Evolutionary conservation across 2,888 invertebrate genomes (phyloP), one percentile per base, ranked within the genome.

Genomic region (Cheilosia scutellata): DNA sequence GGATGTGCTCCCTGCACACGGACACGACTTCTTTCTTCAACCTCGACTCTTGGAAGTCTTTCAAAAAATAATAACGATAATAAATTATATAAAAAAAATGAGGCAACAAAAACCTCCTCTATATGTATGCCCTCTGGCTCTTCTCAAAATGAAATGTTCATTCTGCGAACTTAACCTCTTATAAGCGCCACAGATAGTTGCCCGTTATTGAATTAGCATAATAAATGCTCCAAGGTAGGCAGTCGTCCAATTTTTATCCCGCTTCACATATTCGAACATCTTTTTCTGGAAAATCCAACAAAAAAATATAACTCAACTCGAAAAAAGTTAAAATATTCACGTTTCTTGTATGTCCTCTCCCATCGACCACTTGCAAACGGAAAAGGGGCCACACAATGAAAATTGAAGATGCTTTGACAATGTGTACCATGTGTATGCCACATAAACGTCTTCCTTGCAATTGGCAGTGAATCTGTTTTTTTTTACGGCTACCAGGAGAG

Each of bases 191-290:
- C 86, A 86, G 86, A 86, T 86, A 86, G 86, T 86, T 86, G 55
- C 57, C 86, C 82, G 74, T 87, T 87, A 87, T 87, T 87, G 82
- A 87, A 87, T 87, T 87, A 87, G 87, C 87, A 87, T 87, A 87
- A 82, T 82, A 87, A 87, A 87, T 87, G 82, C 87, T 74, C 60
- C 65, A 70, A 82, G 87, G 82, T 87, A 87, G 87, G 87, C 87
- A 87, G 66, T 47, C 74, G 70, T 87, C 87, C 87, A 87, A 87
- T 74, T 82, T 82, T 74, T 70, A 37, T 68, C 57, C 72, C 71
- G 72, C 68, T 77, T 80, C 76, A 80, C 76, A 80, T 80, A 68
- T 68, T 62, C 68, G 37, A 68, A 57, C n/a, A 57, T 62, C 47
- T 40, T 53, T 49, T 40, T 33, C 27, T 31, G 4, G 9, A 44